phyloP scores from a whole-genome alignment of 2,797 vertebrate species.

The Lagocephalus sceleratus region DNA sequence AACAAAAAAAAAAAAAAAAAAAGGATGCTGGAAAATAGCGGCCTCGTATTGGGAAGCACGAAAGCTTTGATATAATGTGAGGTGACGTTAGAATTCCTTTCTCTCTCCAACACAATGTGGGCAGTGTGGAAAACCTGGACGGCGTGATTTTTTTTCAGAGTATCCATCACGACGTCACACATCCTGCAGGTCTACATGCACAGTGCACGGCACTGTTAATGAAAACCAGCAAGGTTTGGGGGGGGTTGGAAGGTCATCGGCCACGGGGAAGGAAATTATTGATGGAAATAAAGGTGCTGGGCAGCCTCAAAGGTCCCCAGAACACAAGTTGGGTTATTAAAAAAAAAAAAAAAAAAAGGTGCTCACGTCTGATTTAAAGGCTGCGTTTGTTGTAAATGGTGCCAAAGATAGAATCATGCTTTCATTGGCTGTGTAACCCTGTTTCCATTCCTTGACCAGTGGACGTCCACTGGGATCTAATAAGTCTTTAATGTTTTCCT shows the following conservation, averaged over 20 bases:
- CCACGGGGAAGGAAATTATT: conserved; percentile 58
- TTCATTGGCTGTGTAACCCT: conserved; percentile 68
- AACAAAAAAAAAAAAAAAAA: conserved; percentile 27
- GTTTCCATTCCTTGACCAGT: conserved; percentile 74
- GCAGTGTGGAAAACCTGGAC: conserved; percentile 67
- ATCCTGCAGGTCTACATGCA: conserved; percentile 76
- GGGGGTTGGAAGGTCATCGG: conserved; percentile 65
- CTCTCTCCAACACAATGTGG: conserved; percentile 62
- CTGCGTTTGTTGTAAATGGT: conserved; percentile 67
- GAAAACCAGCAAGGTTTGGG: conserved; percentile 72
- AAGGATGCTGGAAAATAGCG: conserved; percentile 49
- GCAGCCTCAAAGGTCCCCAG: conserved; percentile 41
- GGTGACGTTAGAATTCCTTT: conserved; percentile 67
- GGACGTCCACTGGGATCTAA: conserved; percentile 69
- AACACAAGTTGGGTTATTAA: conserved; percentile 45
- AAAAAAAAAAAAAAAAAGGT: conserved; percentile 70
- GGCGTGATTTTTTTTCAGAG: conserved; percentile 65
- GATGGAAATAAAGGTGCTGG: conserved; percentile 70
- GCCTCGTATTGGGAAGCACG: conserved; percentile 50
- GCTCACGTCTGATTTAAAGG: conserved; percentile 74
- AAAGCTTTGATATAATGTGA: conserved; percentile 63
- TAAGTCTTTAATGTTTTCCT: conserved; percentile 71
- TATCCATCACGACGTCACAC: conserved; percentile 75
- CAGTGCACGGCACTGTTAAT: conserved; percentile 82
- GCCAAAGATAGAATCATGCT: conserved; percentile 70